These are phyloP conservation scores for Acrossocheilus wenchowensis DNA, from an alignment of 2,797 vertebrate genomes.

Conservation along the genomic window DNA sequence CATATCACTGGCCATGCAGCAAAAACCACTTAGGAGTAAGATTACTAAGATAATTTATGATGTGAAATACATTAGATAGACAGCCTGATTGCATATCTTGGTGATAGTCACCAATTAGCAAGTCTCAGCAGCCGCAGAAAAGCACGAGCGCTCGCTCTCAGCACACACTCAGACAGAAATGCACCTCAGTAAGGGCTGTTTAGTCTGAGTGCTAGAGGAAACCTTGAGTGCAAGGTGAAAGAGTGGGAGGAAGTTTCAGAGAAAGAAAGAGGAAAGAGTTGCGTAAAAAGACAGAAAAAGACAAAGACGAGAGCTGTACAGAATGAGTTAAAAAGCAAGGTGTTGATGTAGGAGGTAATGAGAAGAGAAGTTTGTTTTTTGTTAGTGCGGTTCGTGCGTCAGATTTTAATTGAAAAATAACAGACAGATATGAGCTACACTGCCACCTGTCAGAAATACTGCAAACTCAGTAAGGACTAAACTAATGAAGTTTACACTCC, in stretches of 20 bases:
- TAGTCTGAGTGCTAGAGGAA: conserved; percentile 53
- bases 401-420: conserved; percentile 80
- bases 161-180: conserved; percentile 7
- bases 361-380: conserved; percentile 66
- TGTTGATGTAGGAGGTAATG: conserved; percentile 53
- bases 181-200: conserved; percentile 43
- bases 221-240: conserved; percentile 46
- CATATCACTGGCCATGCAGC: background rate
- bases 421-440: conserved; percentile 72
- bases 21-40: background rate
- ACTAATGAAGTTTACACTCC: conserved; percentile 51
- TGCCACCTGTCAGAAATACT: conserved; percentile 66
- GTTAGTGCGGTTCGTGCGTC: conserved; percentile 20
- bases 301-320: conserved; percentile 20
- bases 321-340: conserved; percentile 43
- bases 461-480: conserved; percentile 71
- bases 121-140: background rate
- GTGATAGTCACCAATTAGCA: background rate
- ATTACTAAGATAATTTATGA: background rate
- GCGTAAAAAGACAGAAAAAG: conserved; percentile 29
- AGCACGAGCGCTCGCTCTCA: background rate
- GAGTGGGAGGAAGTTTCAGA: conserved; percentile 40
- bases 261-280: conserved; percentile 42
- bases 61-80: conserved; percentile 14
- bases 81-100: background rate